Conservation (phyloP, 2,888 invertebrate species). For the Cerastis leucographa region DNA sequence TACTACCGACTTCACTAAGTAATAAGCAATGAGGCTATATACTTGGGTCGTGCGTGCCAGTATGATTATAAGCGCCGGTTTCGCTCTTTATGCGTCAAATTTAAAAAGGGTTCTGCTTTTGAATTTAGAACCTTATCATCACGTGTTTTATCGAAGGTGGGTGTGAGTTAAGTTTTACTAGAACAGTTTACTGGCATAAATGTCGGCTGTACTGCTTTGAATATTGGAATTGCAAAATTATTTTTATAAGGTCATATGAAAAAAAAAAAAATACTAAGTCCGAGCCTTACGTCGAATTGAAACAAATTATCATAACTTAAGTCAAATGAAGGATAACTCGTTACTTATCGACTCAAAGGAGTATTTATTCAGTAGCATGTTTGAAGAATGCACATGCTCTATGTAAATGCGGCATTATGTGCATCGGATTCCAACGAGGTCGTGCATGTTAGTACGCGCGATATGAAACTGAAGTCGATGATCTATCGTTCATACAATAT, state of each 20-base stretch:
- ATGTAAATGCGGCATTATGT: conserved; percentile 37
- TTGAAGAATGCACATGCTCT: not conserved
- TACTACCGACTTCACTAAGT: not conserved
- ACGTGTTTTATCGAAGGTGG: not conserved
- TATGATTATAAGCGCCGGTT: not conserved
- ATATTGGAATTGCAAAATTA: not conserved
- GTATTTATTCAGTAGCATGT: conserved; percentile 9
- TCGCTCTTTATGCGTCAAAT: not conserved
- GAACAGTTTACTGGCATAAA: not conserved
- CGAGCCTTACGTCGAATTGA: not conserved
- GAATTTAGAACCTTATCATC: not conserved
- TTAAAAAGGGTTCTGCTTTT: not conserved
- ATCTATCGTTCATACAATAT: conserved; percentile 8
- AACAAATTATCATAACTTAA: not conserved
- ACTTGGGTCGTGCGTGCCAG: not conserved
- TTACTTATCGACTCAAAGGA: conserved; percentile 10
- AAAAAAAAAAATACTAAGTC: not conserved
- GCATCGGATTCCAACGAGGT: conserved; percentile 20
- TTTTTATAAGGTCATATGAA: not conserved
- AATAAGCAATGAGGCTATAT: not conserved
- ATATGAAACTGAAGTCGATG: conserved; percentile 29
- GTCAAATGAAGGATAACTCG: conserved; percentile 11
- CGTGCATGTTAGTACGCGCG: conserved; percentile 1
- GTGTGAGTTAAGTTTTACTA: not conserved
- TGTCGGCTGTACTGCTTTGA: not conserved